phyloP scores from a whole-genome alignment of 2,888 invertebrate genomes.

The Apotomis betuletana region DNA sequence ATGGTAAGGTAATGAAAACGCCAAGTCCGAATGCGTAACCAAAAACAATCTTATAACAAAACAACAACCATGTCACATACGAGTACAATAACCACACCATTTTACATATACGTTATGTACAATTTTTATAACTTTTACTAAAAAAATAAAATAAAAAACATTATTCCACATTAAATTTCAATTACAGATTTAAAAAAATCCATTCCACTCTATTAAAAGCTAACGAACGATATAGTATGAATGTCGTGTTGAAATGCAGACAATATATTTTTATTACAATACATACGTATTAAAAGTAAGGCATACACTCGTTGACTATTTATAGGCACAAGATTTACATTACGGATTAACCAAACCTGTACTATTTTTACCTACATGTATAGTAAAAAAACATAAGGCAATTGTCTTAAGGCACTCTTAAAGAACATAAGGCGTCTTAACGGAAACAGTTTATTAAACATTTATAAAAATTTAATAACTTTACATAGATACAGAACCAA shows the following conservation, averaged over 20 bases:
- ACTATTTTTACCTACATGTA: conserved; percentile 13
- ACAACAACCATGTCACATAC: conserved; percentile 39
- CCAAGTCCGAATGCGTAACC: conserved; percentile 33
- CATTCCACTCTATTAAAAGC: conserved; percentile 33
- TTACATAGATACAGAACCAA: conserved; percentile 1
- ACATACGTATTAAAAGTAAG: conserved; percentile 49
- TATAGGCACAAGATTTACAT: conserved; percentile 51
- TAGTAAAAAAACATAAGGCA: conserved; percentile 28
- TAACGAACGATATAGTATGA: conserved; percentile 19
- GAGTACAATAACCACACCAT: conserved; percentile 39
- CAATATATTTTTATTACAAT: conserved; percentile 28
- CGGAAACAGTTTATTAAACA: neutral
- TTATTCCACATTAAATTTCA: conserved; percentile 24
- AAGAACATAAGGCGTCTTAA: conserved; percentile 7
- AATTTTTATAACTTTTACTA: conserved; percentile 33
- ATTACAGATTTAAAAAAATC: conserved; percentile 22
- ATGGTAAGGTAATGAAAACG: neutral
- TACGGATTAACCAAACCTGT: conserved; percentile 41
- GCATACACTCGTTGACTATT: conserved; percentile 55
- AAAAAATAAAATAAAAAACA: conserved; percentile 32
- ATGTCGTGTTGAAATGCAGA: conserved; percentile 26
- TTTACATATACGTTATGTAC: conserved; percentile 38
- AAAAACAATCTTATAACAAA: conserved; percentile 36
- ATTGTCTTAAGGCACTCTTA: conserved; percentile 50
- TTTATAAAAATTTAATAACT: conserved; percentile 22